Evolutionary conservation across 2,113 vertebrate species (phyloP).

Genomic region (Odobenus rosmarus): DNA sequence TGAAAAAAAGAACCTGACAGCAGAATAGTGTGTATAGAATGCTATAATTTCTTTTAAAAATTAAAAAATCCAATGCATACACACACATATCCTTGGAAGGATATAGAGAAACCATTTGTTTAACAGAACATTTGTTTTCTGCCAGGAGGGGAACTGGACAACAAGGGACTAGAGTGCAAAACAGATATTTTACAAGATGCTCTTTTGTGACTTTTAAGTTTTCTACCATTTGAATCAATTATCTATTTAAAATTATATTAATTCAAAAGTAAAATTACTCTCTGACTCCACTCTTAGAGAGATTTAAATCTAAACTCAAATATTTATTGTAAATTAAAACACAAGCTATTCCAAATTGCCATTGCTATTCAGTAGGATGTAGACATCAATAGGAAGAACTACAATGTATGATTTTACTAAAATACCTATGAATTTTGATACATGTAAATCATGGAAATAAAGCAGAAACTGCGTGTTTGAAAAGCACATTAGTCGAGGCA

Average conservation of each 20-base stretch:
- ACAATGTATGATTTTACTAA: not conserved
- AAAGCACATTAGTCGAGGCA: not conserved
- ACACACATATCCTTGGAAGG: not conserved
- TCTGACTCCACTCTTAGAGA: not conserved
- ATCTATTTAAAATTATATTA: not conserved
- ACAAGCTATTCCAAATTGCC: not conserved
- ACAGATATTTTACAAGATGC: not conserved
- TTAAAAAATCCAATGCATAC: not conserved
- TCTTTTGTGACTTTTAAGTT: not conserved
- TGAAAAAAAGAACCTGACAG: not conserved
- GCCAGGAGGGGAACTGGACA: not conserved
- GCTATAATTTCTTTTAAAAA: not conserved
- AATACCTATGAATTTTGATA: not conserved
- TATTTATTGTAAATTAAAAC: not conserved
- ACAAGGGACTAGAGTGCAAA: not conserved
- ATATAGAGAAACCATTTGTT: not conserved
- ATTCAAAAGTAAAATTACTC: constrained; percentile 1
- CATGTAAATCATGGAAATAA: not conserved
- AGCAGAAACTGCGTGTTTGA: not conserved
- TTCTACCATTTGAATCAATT: not conserved
- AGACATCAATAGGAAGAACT: not conserved
- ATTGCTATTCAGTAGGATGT: not conserved
- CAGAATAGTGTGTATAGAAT: not conserved
- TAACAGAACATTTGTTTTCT: not conserved
- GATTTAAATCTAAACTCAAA: not conserved